phyloP scores from a whole-genome alignment of 2,888 invertebrate genomes.

The Muscina levida region DNA sequence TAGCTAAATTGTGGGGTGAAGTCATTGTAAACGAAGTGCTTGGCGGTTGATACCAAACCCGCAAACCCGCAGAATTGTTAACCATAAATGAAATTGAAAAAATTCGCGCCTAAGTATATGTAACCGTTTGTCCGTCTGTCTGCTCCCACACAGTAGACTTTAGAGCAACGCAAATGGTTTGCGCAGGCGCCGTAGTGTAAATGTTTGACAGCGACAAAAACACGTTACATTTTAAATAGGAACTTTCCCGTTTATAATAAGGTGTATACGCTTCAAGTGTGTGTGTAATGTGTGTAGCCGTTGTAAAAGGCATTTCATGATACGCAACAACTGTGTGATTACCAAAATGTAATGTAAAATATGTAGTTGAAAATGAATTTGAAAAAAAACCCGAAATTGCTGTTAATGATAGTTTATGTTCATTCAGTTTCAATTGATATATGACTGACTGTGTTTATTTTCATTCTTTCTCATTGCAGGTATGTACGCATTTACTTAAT shows the following conservation, averaged over 20 bases:
- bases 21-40: not conserved
- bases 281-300: not conserved
- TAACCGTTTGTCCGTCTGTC: not conserved
- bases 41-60: not conserved
- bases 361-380: too few species aligned
- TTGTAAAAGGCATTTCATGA: not conserved
- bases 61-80: conserved; percentile 37
- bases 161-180: not conserved
- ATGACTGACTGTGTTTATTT: too few species aligned
- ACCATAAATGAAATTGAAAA: not conserved
- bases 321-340: conserved; percentile 2
- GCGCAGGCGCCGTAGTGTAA: conserved; percentile 46
- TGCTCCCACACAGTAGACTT: not conserved
- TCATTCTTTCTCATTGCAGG: conserved; percentile 49
- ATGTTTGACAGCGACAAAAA: conserved; percentile 39
- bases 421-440: conserved; percentile 20
- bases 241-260: conserved; percentile 44
- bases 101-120: conserved; percentile 35
- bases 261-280: too few species aligned
- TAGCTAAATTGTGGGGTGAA: conserved; percentile 16
- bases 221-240: conserved; percentile 51
- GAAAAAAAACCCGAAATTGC: not conserved
- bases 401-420: conserved; percentile 5
- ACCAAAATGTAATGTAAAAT: conserved; percentile 49
- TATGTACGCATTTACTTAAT: conserved; percentile 44